Evolutionary conservation across 2,888 invertebrate species (phyloP), one percentile per base, ranked within the genome.

Genomic region (Terebella lapidaria): DNA sequence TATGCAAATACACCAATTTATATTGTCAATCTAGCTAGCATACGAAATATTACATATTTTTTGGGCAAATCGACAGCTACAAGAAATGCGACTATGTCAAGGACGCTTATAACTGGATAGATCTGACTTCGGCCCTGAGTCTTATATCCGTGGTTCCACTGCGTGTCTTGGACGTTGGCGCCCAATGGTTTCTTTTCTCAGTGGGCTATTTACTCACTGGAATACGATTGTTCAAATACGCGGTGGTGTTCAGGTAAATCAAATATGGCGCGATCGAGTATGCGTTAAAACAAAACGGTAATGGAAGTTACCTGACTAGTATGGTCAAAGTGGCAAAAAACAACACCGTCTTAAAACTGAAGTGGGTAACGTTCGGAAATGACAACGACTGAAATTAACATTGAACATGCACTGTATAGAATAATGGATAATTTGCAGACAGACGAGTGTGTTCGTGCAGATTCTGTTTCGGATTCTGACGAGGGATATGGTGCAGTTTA

Each of bases 91-190:
- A 74, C 29, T 74, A 75, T 59, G 74, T 70, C 65, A 59, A 62
- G 4, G 75, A 75, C 61, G 61, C 65, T 51, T 75, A 74, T 61
- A 75, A 75, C 62, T 73, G 70, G 70, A 66, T 74, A 29, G 75
- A 74, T 57, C 25, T 71, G 2, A 62, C 64, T 0, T 73, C 74
- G 1, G 61, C 70, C 0, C 4, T 62, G 0, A 55, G 73, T 5
- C 59, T 75, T 18, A 29, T 73, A 5, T 25, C 60, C 2, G 71
- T 72, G 1, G 42, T 69, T 2, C 72, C 71, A 18, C 60, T 75
- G n/a, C 64, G 75, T 4, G 67, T 70, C 25, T 67, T 70, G 25
- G 62, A 67, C 1, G 55, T 71, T 15, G 56, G 55, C 27, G 71
- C 70, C 20, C 74, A 75, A 59, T 75, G 75, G 75, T 64, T 63